Evolutionary conservation across 2,888 invertebrate species (phyloP).

Genomic region (Drosophila maculinotata): DNA sequence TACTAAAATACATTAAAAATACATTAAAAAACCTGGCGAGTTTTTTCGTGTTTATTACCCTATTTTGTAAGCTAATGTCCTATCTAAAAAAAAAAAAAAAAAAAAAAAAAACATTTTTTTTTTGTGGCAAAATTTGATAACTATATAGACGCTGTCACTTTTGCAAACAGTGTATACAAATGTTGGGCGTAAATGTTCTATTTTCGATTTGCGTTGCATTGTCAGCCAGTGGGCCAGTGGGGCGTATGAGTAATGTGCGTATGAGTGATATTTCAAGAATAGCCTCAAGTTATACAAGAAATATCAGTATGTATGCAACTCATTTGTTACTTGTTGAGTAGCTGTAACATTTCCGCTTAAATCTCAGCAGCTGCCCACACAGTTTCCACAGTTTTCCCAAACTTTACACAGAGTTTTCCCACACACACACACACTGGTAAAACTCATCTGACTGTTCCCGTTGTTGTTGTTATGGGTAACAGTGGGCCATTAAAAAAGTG

Average conservation of each 20-base stretch:
- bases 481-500: conserved; percentile 14
- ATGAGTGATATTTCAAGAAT: conserved; percentile 38
- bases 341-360: conserved; percentile 4
- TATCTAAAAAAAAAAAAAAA: too few species aligned
- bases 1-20: neutral
- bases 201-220: conserved; percentile 13
- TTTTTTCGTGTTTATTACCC: too few species aligned
- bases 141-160: too few species aligned
- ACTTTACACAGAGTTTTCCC: too few species aligned
- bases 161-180: neutral
- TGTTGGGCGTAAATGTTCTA: conserved; percentile 11
- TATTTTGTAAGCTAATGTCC: too few species aligned
- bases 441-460: conserved; percentile 2
- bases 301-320: neutral
- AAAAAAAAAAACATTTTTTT: too few species aligned
- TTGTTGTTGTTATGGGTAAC: conserved; percentile 3
- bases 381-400: conserved; percentile 6
- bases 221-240: conserved; percentile 10
- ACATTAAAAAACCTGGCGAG: neutral
- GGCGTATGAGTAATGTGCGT: conserved; percentile 53
- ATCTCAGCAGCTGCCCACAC: conserved; percentile 7
- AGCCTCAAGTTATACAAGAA: conserved; percentile 9
- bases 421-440: conserved; percentile 5
- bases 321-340: conserved; percentile 40
- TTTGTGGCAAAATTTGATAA: too few species aligned